Evolutionary conservation across 1,140 invertebrate genomes (phyloP).

Genomic region (Hyles euphorbiae): DNA sequence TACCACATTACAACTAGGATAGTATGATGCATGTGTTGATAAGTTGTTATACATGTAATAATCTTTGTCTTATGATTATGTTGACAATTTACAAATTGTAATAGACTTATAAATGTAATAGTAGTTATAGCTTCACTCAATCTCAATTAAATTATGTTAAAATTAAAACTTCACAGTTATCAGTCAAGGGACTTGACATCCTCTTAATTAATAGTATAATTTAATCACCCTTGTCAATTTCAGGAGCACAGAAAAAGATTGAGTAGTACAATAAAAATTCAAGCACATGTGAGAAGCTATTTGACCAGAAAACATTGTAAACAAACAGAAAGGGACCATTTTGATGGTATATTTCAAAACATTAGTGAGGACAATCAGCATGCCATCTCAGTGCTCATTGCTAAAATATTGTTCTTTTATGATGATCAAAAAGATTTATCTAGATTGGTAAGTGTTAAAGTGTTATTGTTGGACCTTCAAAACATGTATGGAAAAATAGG

Average conservation of each 20-base stretch:
- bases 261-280: conserved; percentile 84
- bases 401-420: conserved; percentile 87
- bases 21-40: no score
- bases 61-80: no score
- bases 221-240: conserved; percentile 13
- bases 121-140: no score
- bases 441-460: conserved; percentile 79
- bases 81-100: no score
- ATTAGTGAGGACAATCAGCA: conserved; percentile 72
- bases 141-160: no score
- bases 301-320: conserved; percentile 81
- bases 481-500: no score
- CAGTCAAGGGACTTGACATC: neutral
- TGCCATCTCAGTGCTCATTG: conserved; percentile 74
- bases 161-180: no score
- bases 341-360: conserved; percentile 79
- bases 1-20: neutral
- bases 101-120: no score
- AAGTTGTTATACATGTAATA: no score
- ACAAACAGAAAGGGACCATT: conserved; percentile 79
- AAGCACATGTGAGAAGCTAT: conserved; percentile 87
- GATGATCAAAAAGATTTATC: conserved; percentile 79
- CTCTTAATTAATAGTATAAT: neutral
- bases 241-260: conserved; percentile 82
- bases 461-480: neutral